Percentiles rank a stretch among this genome's conserved stretches.
These are phyloP conservation scores for Aphis craccivora DNA, from an alignment of 1,140 invertebrate genomes.

Conservation along the genomic window DNA sequence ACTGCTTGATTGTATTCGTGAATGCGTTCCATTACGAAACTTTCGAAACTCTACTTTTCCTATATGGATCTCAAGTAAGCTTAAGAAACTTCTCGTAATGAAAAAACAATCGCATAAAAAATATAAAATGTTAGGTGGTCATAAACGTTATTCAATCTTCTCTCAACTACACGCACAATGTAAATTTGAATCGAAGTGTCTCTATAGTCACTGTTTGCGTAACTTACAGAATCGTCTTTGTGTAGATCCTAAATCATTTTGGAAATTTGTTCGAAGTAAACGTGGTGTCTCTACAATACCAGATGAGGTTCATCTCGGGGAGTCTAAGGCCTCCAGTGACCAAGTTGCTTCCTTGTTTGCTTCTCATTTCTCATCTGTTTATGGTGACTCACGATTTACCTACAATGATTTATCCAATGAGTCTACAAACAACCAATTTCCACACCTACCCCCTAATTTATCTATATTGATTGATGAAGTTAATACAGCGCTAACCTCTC, in stretches of 20 bases:
- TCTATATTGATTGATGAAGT: background rate
- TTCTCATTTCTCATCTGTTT: background rate
- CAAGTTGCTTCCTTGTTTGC: constrained; percentile 1
- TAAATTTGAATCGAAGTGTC: constrained; percentile 22
- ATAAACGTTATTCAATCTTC: background rate
- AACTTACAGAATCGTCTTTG: background rate
- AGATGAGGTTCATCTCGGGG: constrained; percentile 6
- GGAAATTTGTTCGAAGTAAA: constrained; percentile 15
- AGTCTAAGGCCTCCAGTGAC: background rate
- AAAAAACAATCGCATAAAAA: background rate
- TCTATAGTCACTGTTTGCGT: background rate
- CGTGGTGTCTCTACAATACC: background rate
- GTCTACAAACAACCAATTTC: background rate
- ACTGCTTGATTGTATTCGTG: background rate
- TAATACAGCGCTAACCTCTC: too few relatives aligned
- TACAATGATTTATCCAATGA: background rate
- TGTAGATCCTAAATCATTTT: background rate
- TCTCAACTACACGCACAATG: background rate
- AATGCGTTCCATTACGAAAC: background rate
- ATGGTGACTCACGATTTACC: background rate
- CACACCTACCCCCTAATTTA: too few relatives aligned
- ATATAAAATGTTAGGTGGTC: background rate
- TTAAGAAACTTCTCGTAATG: background rate
- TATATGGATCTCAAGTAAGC: background rate
- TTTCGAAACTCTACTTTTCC: background rate